Conservation (phyloP, 1,140 invertebrate species). For the Dreissena polymorpha region DNA sequence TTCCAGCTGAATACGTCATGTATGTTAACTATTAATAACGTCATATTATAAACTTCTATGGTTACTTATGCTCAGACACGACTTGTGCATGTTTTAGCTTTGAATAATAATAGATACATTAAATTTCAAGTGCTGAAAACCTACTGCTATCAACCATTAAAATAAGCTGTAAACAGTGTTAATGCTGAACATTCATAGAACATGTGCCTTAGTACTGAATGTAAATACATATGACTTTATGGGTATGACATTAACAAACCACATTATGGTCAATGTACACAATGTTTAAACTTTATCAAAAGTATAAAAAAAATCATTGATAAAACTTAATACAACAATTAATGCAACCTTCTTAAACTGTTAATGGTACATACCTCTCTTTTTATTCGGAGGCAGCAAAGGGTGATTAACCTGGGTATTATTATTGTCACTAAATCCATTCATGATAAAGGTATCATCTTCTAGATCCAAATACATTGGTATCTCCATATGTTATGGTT, state of each 20-base stretch:
- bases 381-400: slow-evolving; percentile 4
- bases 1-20: too few relatives aligned
- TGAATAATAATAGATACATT: too few relatives aligned
- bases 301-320: not conserved
- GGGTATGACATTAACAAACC: not conserved
- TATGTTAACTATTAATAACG: too few relatives aligned
- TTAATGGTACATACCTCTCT: slow-evolving; percentile 15
- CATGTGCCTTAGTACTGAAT: not conserved
- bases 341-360: not conserved
- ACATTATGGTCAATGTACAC: not conserved
- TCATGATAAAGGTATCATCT: not conserved
- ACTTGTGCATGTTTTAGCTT: too few relatives aligned
- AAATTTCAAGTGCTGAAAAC: too few relatives aligned
- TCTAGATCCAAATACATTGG: slow-evolving; percentile 42
- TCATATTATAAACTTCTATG: too few relatives aligned
- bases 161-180: too few relatives aligned
- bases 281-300: not conserved
- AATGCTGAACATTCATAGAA: too few relatives aligned
- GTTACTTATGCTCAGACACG: too few relatives aligned
- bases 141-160: too few relatives aligned
- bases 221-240: not conserved
- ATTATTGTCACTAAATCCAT: slow-evolving; percentile 34
- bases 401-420: slow-evolving; percentile 23
- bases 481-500: slow-evolving; percentile 43
- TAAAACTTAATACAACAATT: not conserved